phyloP scores from a whole-genome alignment of 2,888 invertebrate species.

The Metalampra italica region DNA sequence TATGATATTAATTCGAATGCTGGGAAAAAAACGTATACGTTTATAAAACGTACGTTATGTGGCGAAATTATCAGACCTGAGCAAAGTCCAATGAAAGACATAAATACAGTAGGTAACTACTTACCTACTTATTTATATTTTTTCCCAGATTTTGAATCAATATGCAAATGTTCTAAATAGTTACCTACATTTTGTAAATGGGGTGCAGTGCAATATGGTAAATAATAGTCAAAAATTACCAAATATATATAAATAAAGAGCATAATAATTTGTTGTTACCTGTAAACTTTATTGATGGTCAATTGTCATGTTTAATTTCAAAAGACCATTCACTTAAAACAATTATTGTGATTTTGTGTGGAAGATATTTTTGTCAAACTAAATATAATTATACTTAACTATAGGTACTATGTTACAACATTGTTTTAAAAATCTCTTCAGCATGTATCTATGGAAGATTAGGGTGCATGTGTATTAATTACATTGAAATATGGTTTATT shows the following conservation, averaged over 20 bases:
- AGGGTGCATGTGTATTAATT: slow-evolving; percentile 43
- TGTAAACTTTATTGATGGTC: slow-evolving; percentile 24
- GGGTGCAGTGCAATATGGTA: slow-evolving; percentile 64
- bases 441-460: slow-evolving; percentile 40
- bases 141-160: too few species aligned
- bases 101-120: too few species aligned
- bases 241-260: slow-evolving; percentile 5
- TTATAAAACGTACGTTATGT: too few species aligned
- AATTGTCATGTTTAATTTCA: slow-evolving; percentile 23
- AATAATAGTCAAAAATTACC: slow-evolving; percentile 16
- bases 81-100: too few species aligned
- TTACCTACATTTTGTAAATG: background rate
- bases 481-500: slow-evolving; percentile 21
- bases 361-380: slow-evolving; percentile 16
- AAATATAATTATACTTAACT: slow-evolving; percentile 21
- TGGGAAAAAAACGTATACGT: background rate
- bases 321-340: slow-evolving; percentile 50
- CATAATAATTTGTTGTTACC: slow-evolving; percentile 11
- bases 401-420: slow-evolving; percentile 37
- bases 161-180: too few species aligned
- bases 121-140: too few species aligned
- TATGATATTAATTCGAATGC: background rate
- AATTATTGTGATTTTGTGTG: slow-evolving; percentile 33
- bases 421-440: slow-evolving; percentile 37
- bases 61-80: too few species aligned